These are phyloP conservation scores for Crotalus tigris DNA, from an alignment of 2,113 vertebrate species.

Conservation along the genomic window DNA sequence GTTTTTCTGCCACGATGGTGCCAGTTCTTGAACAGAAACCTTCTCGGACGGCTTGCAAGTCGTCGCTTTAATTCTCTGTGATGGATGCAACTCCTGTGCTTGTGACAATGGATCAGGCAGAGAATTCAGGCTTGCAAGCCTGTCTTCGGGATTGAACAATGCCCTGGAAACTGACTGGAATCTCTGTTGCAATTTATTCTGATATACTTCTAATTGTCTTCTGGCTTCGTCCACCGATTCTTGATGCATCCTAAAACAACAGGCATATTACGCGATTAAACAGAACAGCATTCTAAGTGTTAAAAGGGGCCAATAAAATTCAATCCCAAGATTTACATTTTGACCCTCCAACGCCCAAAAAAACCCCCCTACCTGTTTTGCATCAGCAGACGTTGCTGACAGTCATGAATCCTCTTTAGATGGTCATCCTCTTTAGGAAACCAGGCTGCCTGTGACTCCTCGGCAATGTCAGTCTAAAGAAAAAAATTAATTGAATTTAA, in stretches of 20 bases:
- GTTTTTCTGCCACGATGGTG: not conserved
- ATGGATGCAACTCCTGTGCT: not conserved
- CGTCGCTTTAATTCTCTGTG: not conserved
- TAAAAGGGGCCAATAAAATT: constrained; percentile 7
- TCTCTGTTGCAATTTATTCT: constrained; percentile 71
- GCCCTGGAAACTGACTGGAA: constrained; percentile 47
- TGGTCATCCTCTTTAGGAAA: constrained; percentile 60
- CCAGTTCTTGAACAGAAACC: fast-evolving
- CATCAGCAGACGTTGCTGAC: constrained; percentile 80
- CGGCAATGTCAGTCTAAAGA: constrained; percentile 48
- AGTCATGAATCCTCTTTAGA: constrained; percentile 68
- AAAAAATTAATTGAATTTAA: constrained; percentile 26
- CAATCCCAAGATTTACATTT: not conserved
- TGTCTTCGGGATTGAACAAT: not conserved
- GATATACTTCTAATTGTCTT: constrained; percentile 81
- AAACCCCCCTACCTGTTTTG: constrained; percentile 78
- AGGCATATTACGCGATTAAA: fast-evolving
- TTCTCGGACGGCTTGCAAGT: fast-evolving
- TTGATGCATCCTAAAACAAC: constrained; percentile 75
- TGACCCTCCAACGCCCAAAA: not conserved
- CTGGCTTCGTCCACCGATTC: constrained; percentile 76
- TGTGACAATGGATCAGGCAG: not conserved
- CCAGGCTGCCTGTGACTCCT: not conserved
- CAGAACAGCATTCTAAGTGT: not conserved
- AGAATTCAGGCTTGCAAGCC: not conserved